Evolutionary conservation across 2,113 vertebrate genomes (phyloP).

Genomic region (Halichoeres trimaculatus): DNA sequence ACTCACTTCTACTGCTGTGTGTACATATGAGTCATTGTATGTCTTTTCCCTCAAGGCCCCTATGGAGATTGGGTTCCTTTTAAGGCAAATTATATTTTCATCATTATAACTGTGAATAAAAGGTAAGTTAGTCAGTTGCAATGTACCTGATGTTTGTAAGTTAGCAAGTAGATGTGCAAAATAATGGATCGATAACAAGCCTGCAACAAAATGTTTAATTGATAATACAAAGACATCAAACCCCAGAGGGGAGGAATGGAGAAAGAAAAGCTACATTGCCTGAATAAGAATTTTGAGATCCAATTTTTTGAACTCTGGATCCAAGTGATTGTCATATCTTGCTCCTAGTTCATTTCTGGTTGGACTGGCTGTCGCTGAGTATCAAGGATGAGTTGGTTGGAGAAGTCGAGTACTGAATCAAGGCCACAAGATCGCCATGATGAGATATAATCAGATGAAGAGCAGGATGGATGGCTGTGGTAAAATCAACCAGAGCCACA

Average conservation of each 20-base stretch:
- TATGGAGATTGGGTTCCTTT: no score
- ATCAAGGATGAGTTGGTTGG: not conserved
- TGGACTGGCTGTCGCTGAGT: not conserved
- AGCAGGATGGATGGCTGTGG: conserved; percentile 11
- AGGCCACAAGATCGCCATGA: not conserved
- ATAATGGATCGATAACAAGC: not conserved
- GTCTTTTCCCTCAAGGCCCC: no score
- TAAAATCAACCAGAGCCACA: not conserved
- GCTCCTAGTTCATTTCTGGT: no score
- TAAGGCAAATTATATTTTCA: no score
- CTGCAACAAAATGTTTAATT: not conserved
- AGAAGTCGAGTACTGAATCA: not conserved
- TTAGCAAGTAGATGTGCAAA: not conserved
- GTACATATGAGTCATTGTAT: no score
- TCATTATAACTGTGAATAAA: not conserved
- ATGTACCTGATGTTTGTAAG: not conserved
- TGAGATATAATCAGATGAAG: not conserved
- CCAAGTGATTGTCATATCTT: not conserved
- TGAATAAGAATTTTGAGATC: no score
- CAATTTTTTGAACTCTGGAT: no score
- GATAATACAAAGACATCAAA: no score
- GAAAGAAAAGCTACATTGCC: no score
- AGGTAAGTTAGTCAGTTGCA: not conserved
- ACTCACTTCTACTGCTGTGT: no score
- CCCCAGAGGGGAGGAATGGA: no score